phyloP scores from a whole-genome alignment of 2,113 vertebrate genomes.

The Bubo blakistoni region DNA sequence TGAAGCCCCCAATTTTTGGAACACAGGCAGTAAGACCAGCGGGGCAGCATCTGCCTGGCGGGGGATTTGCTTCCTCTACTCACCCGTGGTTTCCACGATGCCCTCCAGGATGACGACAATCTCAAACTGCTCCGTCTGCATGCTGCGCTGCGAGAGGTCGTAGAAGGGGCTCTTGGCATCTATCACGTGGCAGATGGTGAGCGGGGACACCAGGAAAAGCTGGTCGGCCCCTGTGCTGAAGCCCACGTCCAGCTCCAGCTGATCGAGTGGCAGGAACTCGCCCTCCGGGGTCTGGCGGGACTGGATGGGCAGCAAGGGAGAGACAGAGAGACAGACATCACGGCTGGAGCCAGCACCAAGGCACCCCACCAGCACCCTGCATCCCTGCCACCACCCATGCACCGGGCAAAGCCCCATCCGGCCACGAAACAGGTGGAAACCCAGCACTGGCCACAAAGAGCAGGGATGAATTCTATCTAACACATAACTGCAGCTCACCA shows the following conservation, averaged over 20 bases:
- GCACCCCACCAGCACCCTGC: slow-evolving; percentile 29
- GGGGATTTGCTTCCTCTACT: slow-evolving; percentile 54
- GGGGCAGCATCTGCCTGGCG: neutral
- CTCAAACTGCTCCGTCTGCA: slow-evolving; percentile 98
- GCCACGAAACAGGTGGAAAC: neutral
- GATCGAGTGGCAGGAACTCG: slow-evolving; percentile 96
- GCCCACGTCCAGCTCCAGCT: slow-evolving; percentile 98
- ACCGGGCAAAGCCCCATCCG: neutral
- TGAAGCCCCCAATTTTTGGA: rapidly evolving
- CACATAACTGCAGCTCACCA: too few species aligned
- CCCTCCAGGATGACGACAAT: slow-evolving; percentile 99
- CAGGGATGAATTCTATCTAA: neutral
- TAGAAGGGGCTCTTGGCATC: slow-evolving; percentile 99
- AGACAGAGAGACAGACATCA: slow-evolving; percentile 46
- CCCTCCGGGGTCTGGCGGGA: slow-evolving; percentile 98
- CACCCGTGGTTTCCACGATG: slow-evolving; percentile 98
- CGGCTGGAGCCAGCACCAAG: slow-evolving; percentile 46
- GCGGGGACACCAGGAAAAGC: slow-evolving; percentile 98
- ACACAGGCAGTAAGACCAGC: rapidly evolving
- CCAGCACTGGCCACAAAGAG: neutral
- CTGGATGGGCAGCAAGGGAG: slow-evolving; percentile 77
- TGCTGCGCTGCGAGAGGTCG: slow-evolving; percentile 95
- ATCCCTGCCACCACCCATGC: slow-evolving; percentile 34
- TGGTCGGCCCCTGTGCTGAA: slow-evolving; percentile 98
- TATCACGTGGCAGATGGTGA: slow-evolving; percentile 99